Conservation (phyloP, 2,888 invertebrate genomes). For the Amiota minor region DNA sequence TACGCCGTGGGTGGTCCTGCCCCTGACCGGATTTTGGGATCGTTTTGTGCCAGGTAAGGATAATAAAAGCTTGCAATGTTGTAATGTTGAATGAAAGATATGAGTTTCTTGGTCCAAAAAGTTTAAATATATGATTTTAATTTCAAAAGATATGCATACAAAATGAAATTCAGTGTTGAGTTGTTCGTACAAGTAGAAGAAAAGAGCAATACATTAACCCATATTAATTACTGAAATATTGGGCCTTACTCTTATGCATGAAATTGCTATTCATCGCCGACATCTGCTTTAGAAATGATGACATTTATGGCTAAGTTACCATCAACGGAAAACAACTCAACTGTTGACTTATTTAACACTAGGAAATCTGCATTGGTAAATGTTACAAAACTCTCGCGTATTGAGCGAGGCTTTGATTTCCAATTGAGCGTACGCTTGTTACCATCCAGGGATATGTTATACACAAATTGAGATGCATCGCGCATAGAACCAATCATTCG, state of each 20-base stretch:
- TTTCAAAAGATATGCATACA: no score
- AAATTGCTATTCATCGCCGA: slow-evolving; percentile 13
- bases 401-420: slow-evolving; percentile 96
- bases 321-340: slow-evolving; percentile 98
- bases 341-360: slow-evolving; percentile 97
- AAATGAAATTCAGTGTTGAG: no score
- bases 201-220: no score
- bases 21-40: slow-evolving; percentile 87
- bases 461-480: slow-evolving; percentile 98
- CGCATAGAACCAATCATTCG: slow-evolving; percentile 98
- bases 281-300: slow-evolving; percentile 82
- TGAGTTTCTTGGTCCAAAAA: no score
- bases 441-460: slow-evolving; percentile 86
- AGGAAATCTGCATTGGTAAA: slow-evolving; percentile 98
- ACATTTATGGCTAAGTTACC: slow-evolving; percentile 99
- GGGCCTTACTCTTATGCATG: no score
- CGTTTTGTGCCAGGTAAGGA: slow-evolving; percentile 81
- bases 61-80: neutral
- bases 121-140: no score
- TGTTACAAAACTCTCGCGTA: slow-evolving; percentile 98
- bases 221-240: no score
- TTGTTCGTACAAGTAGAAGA: no score
- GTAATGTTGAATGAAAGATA: no score
- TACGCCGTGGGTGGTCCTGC: slow-evolving; percentile 86
- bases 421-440: slow-evolving; percentile 76